A percentile compares a stretch with the other conserved stretches of the same genome.
Conservation (phyloP, 64 coral and sea anemone genomes). For the Dendrophyllia cribrosa region DNA sequence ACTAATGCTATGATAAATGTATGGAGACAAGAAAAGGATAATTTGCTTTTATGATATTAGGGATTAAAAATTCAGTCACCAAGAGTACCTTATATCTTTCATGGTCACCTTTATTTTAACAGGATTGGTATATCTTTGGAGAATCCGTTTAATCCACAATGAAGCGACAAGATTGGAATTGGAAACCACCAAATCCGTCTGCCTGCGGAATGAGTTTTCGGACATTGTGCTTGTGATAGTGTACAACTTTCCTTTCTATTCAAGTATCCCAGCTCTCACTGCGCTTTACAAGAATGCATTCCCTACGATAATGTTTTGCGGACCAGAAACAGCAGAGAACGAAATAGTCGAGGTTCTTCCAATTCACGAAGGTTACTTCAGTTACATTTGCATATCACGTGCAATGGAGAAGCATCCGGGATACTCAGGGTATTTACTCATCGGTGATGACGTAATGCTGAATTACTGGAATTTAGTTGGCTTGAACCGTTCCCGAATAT, state of each 20-base stretch:
- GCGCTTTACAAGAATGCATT: slow-evolving; percentile 74
- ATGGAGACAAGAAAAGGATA: too few species aligned
- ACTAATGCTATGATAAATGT: too few species aligned
- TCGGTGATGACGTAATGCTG: slow-evolving; percentile 86
- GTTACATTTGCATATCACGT: slow-evolving; percentile 74
- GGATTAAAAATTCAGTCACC: too few species aligned
- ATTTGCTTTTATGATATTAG: too few species aligned
- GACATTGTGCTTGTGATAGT: slow-evolving; percentile 76
- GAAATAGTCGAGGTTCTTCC: slow-evolving; percentile 42
- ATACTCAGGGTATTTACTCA: slow-evolving; percentile 76
- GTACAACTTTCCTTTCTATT: slow-evolving; percentile 82
- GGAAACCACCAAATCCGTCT: background rate
- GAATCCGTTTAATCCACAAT: too few species aligned
- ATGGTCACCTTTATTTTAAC: too few species aligned
- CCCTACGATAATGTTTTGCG: slow-evolving; percentile 77
- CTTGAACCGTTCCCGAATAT: slow-evolving; percentile 76
- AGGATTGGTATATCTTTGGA: too few species aligned
- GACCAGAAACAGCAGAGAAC: slow-evolving; percentile 10
- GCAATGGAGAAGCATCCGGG: slow-evolving; percentile 72
- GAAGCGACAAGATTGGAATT: too few species aligned
- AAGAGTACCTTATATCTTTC: too few species aligned
- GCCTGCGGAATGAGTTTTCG: slow-evolving; percentile 38
- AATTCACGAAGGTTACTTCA: slow-evolving; percentile 77
- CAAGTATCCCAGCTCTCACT: slow-evolving; percentile 66
- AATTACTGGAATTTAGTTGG: slow-evolving; percentile 86